Conservation (phyloP, 1,140 invertebrate species). For the Phthorimaea operculella region DNA sequence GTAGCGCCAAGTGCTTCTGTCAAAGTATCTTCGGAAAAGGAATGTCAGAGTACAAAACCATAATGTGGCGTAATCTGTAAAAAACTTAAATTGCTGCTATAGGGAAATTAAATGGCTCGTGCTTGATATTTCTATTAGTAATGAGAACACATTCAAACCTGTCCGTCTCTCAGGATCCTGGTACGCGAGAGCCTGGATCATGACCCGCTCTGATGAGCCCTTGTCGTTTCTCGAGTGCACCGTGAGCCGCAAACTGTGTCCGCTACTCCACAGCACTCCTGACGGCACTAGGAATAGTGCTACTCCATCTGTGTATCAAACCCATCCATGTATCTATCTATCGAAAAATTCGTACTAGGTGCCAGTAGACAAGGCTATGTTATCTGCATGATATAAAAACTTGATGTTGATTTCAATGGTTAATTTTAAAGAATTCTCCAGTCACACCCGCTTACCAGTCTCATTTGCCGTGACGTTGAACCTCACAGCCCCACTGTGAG, state of each 20-base stretch:
- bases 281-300: constrained; percentile 47
- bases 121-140: too few relatives aligned
- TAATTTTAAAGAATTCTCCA: too few relatives aligned
- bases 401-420: too few relatives aligned
- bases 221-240: constrained; percentile 58
- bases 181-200: constrained; percentile 51
- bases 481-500: constrained; percentile 27
- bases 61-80: too few relatives aligned
- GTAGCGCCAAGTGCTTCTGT: too few relatives aligned
- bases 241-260: constrained; percentile 36
- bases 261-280: constrained; percentile 41
- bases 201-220: constrained; percentile 45
- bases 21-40: too few relatives aligned
- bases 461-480: constrained; percentile 57
- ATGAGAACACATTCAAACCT: constrained; percentile 22
- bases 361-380: too few relatives aligned
- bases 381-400: too few relatives aligned
- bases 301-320: constrained; percentile 37
- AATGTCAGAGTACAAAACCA: too few relatives aligned
- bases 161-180: constrained; percentile 54
- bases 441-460: constrained; percentile 55
- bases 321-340: too few relatives aligned
- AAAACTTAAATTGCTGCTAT: too few relatives aligned
- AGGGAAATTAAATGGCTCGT: too few relatives aligned
- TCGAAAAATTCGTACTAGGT: constrained; percentile 6